Conservation (phyloP, 2,113 vertebrate species). For the Aptenodytes forsteri region DNA sequence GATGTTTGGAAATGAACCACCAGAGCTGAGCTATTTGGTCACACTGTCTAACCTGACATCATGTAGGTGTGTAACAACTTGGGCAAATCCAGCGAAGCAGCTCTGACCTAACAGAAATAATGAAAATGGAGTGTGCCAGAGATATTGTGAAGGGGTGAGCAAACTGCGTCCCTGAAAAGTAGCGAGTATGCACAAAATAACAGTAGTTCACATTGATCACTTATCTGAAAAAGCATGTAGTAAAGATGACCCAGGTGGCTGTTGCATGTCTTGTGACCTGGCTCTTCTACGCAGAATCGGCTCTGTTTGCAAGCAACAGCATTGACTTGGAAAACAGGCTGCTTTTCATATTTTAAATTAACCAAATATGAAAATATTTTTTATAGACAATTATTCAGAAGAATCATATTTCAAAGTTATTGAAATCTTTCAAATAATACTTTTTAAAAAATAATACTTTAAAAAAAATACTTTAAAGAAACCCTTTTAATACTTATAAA, state of each 20-base stretch:
- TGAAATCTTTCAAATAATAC: not conserved
- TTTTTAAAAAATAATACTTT: too few species aligned
- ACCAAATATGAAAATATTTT: not conserved
- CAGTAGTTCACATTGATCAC: not conserved
- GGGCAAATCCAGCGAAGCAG: not conserved
- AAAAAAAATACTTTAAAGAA: too few species aligned
- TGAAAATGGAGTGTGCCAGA: not conserved
- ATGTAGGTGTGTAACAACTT: not conserved
- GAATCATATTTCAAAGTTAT: not conserved
- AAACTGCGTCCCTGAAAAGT: not conserved
- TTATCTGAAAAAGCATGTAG: not conserved
- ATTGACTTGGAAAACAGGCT: not conserved
- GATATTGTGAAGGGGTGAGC: not conserved
- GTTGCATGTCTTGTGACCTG: not conserved
- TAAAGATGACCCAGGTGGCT: not conserved
- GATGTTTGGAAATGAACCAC: not conserved
- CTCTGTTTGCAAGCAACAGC: not conserved
- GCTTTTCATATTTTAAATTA: not conserved
- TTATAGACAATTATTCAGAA: not conserved
- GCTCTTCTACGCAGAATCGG: not conserved
- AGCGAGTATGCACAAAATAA: not conserved
- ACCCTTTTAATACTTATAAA: not conserved
- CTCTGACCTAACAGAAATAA: not conserved
- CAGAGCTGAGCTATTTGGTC: not conserved
- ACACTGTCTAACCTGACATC: not conserved